These are phyloP conservation scores for Lepidocyrtinus sp. DNA, from an alignment of 2,888 invertebrate genomes.

Conservation along the genomic window DNA sequence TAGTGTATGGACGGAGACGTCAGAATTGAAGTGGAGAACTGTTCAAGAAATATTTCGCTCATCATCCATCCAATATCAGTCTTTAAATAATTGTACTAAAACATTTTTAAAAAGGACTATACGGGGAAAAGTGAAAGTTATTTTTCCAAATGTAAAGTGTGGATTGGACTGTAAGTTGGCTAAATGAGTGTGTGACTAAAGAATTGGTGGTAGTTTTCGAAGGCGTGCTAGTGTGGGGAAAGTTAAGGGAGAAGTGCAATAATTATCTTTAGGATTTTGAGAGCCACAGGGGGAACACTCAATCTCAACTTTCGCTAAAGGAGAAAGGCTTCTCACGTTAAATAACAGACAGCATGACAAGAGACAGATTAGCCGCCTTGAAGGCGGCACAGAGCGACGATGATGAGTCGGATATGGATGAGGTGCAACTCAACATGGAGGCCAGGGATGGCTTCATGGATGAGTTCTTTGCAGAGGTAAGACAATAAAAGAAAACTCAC, in stretches of 20 bases:
- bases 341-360: slow-evolving; percentile 50
- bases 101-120: too few relatives aligned
- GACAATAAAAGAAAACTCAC: background rate
- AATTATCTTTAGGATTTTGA: slow-evolving; percentile 19
- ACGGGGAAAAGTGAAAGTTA: background rate
- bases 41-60: too few relatives aligned
- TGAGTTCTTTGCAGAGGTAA: slow-evolving; percentile 98
- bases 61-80: background rate
- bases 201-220: background rate
- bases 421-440: slow-evolving; percentile 95
- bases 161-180: background rate
- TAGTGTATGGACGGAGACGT: slow-evolving; percentile 38
- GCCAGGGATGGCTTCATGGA: slow-evolving; percentile 97
- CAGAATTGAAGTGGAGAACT: slow-evolving; percentile 16
- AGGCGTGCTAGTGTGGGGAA: background rate
- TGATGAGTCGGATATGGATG: slow-evolving; percentile 94
- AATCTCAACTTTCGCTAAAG: background rate
- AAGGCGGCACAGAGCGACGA: slow-evolving; percentile 93
- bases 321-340: slow-evolving; percentile 14
- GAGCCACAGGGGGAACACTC: slow-evolving; percentile 16
- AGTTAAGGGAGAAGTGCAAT: slow-evolving; percentile 5
- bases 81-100: too few relatives aligned
- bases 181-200: background rate
- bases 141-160: background rate
- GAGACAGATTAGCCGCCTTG: slow-evolving; percentile 62